Evolutionary conservation across 2,888 invertebrate species (phyloP).

Genomic region (Rugalucina vietnamica): DNA sequence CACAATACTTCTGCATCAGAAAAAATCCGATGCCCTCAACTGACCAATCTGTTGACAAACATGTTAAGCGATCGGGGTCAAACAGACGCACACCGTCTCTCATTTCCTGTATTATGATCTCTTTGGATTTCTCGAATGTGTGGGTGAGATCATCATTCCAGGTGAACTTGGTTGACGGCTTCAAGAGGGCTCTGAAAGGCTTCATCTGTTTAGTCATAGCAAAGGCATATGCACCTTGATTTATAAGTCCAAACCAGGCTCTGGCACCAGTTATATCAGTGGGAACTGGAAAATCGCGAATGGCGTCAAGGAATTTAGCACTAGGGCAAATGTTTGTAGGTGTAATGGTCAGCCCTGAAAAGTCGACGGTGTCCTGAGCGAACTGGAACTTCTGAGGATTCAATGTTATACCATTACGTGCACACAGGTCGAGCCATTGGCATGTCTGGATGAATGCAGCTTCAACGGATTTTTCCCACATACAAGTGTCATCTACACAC

Average conservation of each 20-base stretch:
- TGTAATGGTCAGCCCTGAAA: no score
- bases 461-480: slow-evolving; percentile 55
- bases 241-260: no score
- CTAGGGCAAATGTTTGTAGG: no score
- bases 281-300: no score
- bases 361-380: no score
- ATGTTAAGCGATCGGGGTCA: slow-evolving; percentile 48
- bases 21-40: slow-evolving; percentile 61
- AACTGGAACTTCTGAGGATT: slow-evolving; percentile 54
- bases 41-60: slow-evolving; percentile 59
- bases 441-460: slow-evolving; percentile 56
- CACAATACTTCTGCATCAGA: slow-evolving; percentile 56
- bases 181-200: slow-evolving; percentile 52
- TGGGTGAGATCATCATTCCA: slow-evolving; percentile 55
- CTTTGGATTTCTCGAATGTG: slow-evolving; percentile 50
- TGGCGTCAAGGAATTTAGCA: no score
- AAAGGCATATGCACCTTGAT: slow-evolving; percentile 65
- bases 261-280: no score
- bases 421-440: slow-evolving; percentile 57
- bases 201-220: slow-evolving; percentile 53
- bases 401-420: slow-evolving; percentile 50
- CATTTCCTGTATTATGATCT: slow-evolving; percentile 51
- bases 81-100: slow-evolving; percentile 57
- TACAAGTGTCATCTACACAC: slow-evolving; percentile 57
- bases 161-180: slow-evolving; percentile 35